phyloP scores from a whole-genome alignment of 2,113 vertebrate genomes.

The Dipodomys stephensi region DNA sequence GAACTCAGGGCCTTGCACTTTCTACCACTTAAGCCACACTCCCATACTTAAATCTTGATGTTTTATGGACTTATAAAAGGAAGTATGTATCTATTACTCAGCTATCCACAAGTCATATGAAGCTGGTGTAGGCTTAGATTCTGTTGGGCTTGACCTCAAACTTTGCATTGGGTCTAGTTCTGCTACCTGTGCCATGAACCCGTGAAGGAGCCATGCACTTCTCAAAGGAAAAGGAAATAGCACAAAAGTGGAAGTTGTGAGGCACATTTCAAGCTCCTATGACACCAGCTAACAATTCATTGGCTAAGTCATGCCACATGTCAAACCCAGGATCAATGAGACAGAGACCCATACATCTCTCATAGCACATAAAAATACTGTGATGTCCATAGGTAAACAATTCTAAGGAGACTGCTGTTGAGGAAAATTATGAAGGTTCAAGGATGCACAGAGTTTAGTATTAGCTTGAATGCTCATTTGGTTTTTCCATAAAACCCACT shows the following conservation, averaged over 20 bases:
- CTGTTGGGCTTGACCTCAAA: neutral
- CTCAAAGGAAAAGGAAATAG: neutral
- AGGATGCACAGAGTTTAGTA: no score
- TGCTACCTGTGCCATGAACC: neutral
- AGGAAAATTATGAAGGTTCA: no score
- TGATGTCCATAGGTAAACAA: no score
- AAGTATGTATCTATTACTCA: neutral
- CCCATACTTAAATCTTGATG: neutral
- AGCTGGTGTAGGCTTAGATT: neutral
- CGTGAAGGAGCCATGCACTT: neutral
- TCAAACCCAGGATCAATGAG: neutral
- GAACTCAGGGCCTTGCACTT: no score
- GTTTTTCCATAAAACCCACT: neutral
- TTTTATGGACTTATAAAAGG: neutral
- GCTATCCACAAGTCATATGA: neutral
- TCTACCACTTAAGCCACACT: no score
- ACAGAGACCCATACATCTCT: neutral
- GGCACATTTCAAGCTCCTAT: neutral
- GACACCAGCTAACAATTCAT: neutral
- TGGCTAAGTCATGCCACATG: neutral
- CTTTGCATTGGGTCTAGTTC: neutral
- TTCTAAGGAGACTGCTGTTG: no score
- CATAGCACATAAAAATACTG: neutral
- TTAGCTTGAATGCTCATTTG: no score
- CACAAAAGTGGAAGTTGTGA: neutral